Conservation (phyloP, 2,797 vertebrate species). For the Chaetophractus vellerosus region DNA sequence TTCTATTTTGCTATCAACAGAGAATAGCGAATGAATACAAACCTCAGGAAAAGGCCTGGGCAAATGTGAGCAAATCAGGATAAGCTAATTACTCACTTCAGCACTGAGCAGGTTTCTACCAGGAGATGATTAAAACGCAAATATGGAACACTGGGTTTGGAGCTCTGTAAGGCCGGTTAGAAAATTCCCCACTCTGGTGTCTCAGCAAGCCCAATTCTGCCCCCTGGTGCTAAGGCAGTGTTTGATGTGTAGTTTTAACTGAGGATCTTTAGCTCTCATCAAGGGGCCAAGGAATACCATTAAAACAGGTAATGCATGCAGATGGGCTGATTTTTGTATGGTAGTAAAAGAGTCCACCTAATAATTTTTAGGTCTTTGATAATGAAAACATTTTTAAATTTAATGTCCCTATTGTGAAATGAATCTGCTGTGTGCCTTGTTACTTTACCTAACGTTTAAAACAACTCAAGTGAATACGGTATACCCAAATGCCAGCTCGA, state of each 20-base stretch:
- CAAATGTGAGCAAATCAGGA: not conserved
- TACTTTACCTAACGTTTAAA: not conserved
- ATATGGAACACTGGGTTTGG: not conserved
- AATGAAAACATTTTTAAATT: slow-evolving; percentile 1
- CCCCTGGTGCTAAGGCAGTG: slow-evolving; percentile 83
- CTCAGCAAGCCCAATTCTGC: slow-evolving; percentile 78
- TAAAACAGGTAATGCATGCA: not conserved
- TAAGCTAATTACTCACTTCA: slow-evolving; percentile 60
- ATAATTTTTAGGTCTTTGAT: slow-evolving; percentile 29
- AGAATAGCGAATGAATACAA: not conserved
- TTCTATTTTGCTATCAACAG: slow-evolving; percentile 43
- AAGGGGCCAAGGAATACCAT: not conserved
- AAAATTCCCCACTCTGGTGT: not conserved
- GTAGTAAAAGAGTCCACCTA: not conserved
- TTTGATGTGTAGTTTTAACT: slow-evolving; percentile 71
- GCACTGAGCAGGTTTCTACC: slow-evolving; percentile 10
- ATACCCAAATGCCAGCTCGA: not conserved
- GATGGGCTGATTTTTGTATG: not conserved
- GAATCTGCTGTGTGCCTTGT: not conserved
- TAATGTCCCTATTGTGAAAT: not conserved
- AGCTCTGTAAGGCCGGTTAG: not conserved
- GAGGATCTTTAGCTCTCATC: slow-evolving; percentile 16
- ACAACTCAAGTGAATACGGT: not conserved
- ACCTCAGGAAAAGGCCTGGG: slow-evolving; percentile 24
- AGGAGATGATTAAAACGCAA: slow-evolving; percentile 33